Evolutionary conservation across 2,113 vertebrate genomes (phyloP).

Genomic region (Catharus minimus): DNA sequence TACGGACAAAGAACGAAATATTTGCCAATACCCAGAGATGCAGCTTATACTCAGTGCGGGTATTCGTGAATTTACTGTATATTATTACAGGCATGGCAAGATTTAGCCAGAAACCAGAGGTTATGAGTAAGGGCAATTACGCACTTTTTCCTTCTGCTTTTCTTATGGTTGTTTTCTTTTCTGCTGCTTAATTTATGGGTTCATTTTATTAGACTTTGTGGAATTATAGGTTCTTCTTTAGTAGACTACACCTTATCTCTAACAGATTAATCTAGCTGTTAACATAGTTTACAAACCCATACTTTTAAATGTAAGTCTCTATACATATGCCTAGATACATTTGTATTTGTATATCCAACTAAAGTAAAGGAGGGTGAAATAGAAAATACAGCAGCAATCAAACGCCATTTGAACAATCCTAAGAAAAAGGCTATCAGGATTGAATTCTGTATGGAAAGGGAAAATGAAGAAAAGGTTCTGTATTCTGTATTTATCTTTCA

Average conservation of each 20-base stretch:
- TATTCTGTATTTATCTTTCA: background rate
- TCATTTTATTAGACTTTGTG: background rate
- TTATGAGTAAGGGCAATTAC: background rate
- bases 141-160: fast-evolving
- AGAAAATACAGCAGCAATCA: background rate
- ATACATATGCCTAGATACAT: background rate
- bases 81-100: background rate
- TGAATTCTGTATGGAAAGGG: fast-evolving
- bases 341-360: background rate
- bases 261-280: background rate
- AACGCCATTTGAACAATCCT: background rate
- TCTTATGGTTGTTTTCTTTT: background rate
- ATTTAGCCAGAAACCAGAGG: background rate
- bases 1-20: too few relatives aligned
- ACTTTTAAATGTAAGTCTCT: background rate
- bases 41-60: too few relatives aligned
- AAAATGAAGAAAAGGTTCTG: background rate
- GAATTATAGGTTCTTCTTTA: background rate
- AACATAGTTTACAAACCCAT: background rate
- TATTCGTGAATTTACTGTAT: too few relatives aligned
- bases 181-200: background rate
- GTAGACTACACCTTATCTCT: background rate
- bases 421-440: background rate
- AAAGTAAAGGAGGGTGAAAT: background rate
- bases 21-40: too few relatives aligned